Evolutionary conservation across 2,888 invertebrate genomes (phyloP).

Genomic region (Geophilus truncorum): DNA sequence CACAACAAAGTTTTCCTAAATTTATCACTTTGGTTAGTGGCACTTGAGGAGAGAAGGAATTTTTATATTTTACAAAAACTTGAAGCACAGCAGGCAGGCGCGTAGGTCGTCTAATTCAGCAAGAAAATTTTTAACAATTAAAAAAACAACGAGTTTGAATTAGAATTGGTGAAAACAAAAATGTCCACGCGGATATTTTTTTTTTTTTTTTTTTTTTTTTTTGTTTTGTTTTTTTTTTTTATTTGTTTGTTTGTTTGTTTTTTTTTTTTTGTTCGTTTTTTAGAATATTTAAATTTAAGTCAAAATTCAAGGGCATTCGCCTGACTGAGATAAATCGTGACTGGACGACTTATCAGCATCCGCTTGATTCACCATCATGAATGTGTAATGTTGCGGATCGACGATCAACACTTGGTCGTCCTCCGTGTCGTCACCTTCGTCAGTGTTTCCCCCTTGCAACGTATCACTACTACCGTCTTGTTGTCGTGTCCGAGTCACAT

Average conservation of each 20-base stretch:
- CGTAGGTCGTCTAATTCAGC: not conserved
- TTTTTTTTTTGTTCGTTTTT: no score
- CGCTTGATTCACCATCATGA: not conserved
- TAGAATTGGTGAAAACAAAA: no score
- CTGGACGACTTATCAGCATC: not conserved
- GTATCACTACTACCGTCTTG: not conserved
- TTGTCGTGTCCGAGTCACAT: no score
- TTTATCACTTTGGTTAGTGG: not conserved
- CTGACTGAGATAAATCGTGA: no score
- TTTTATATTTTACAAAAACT: not conserved
- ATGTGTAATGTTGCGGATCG: constrained; percentile 34
- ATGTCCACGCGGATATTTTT: no score
- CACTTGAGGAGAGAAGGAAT: not conserved
- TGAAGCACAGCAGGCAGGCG: not conserved
- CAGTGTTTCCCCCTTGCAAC: not conserved
- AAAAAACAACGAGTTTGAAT: no score
- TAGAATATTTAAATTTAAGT: no score
- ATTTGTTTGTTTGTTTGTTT: no score
- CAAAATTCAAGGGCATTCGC: no score
- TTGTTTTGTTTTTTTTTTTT: no score
- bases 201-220: no score
- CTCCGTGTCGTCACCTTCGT: not conserved
- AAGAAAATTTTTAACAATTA: not conserved
- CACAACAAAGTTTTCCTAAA: not conserved
- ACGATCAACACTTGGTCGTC: constrained; percentile 33